Percentiles rank a stretch among this genome's conserved stretches.
These are phyloP conservation scores for Lochmaea crataegi DNA, from an alignment of 2,888 invertebrate species.

Conservation along the genomic window DNA sequence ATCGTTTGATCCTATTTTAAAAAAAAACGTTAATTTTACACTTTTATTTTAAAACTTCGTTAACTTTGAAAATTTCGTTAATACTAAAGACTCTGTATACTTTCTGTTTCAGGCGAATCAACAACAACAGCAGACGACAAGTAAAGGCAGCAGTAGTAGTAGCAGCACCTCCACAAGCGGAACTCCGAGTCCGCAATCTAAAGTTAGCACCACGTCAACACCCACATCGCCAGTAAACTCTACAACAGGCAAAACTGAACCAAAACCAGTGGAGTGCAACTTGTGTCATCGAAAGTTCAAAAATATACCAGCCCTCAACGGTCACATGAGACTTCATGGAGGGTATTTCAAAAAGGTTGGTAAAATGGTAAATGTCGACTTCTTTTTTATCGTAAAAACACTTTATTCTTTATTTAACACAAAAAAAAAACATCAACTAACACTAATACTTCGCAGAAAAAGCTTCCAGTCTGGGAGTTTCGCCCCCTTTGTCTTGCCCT, in stretches of 20 bases:
- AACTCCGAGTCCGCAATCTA: constrained; percentile 60
- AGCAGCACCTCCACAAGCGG: constrained; percentile 44
- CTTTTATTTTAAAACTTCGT: too few species aligned
- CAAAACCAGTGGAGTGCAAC: constrained; percentile 93
- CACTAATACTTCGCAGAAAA: too few species aligned
- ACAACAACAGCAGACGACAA: constrained; percentile 55
- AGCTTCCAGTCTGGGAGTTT: too few species aligned
- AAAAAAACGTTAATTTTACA: too few species aligned
- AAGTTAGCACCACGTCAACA: constrained; percentile 60
- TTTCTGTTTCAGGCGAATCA: constrained; percentile 51
- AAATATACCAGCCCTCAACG: constrained; percentile 97
- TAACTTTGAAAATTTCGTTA: too few species aligned
- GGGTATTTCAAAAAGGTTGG: constrained; percentile 94
- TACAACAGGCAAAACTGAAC: constrained; percentile 68
- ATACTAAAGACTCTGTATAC: not conserved
- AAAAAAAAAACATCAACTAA: not conserved
- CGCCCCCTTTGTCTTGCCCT: too few species aligned
- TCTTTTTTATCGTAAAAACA: not conserved
- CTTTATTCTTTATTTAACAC: not conserved
- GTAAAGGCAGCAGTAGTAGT: constrained; percentile 55
- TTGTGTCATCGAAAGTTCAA: constrained; percentile 96
- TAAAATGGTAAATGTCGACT: constrained; percentile 13
- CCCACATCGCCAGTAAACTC: constrained; percentile 59
- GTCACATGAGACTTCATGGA: constrained; percentile 97
- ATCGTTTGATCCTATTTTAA: too few species aligned